Conservation (phyloP, 2,888 invertebrate genomes). For the Catocala fraxini region DNA sequence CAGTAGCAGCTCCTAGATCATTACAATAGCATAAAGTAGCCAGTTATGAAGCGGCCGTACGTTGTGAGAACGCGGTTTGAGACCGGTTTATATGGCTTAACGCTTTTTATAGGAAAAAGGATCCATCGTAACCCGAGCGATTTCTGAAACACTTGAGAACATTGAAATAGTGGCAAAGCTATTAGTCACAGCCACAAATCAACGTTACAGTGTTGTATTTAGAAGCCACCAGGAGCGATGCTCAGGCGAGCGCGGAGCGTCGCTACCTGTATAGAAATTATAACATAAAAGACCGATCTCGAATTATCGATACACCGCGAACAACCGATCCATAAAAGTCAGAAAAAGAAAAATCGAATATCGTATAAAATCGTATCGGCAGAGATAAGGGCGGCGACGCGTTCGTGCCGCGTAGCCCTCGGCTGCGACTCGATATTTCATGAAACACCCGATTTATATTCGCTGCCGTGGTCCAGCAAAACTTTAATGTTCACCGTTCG, state of each 20-base stretch:
- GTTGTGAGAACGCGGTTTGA: conserved; percentile 71
- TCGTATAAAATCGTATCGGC: conserved; percentile 84
- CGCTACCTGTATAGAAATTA: conserved; percentile 67
- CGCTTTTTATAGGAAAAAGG: conserved; percentile 76
- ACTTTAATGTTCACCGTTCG: conserved; percentile 80
- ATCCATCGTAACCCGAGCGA: conserved; percentile 63
- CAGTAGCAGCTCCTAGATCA: conserved; percentile 79
- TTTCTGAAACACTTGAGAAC: conserved; percentile 59
- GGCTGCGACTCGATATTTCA: conserved; percentile 84
- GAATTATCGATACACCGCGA: conserved; percentile 84
- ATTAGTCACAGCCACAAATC: conserved; percentile 42
- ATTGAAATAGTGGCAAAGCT: conserved; percentile 49
- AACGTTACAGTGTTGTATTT: conserved; percentile 42
- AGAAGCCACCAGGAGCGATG: conserved; percentile 50
- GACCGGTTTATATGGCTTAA: conserved; percentile 78
- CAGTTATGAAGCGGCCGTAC: conserved; percentile 79
- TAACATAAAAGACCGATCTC: conserved; percentile 75
- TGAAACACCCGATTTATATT: conserved; percentile 85
- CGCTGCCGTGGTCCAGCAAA: conserved; percentile 74
- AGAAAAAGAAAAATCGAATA: conserved; percentile 82
- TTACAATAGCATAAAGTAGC: conserved; percentile 85
- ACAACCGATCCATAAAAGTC: conserved; percentile 84
- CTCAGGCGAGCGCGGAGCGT: conserved; percentile 31
- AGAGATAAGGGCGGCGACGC: conserved; percentile 82
- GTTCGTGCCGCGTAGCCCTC: conserved; percentile 78